phyloP scores from a whole-genome alignment of 1,140 invertebrate species.

The Leptinotarsa texana region DNA sequence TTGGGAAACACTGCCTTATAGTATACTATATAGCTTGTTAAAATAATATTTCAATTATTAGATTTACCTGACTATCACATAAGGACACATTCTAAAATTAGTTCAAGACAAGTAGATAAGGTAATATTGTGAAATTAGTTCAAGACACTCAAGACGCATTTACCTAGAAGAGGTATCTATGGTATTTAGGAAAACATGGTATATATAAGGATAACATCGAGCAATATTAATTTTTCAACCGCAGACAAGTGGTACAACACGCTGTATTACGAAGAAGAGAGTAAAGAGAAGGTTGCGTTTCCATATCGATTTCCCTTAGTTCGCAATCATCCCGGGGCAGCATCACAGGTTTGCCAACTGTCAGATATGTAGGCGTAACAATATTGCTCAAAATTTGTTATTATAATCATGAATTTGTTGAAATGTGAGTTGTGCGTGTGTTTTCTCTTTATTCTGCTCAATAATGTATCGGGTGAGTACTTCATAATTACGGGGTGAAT shows the following conservation, averaged over 20 bases:
- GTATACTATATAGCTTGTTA: too few relatives aligned
- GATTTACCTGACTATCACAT: too few relatives aligned
- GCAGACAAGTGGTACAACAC: neutral
- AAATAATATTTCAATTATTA: too few relatives aligned
- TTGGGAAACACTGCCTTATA: too few relatives aligned
- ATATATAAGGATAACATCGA: neutral
- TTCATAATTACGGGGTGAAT: neutral
- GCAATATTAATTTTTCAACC: neutral
- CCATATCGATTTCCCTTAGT: constrained; percentile 16
- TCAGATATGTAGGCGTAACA: constrained; percentile 25
- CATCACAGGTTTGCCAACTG: constrained; percentile 5
- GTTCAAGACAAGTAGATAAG: too few relatives aligned
- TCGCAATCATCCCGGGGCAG: neutral
- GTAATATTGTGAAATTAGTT: too few relatives aligned
- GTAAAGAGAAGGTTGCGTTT: neutral
- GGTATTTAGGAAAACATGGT: too few relatives aligned
- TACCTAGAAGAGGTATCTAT: too few relatives aligned
- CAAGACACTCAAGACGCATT: too few relatives aligned
- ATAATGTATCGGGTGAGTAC: constrained; percentile 17
- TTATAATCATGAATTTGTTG: constrained; percentile 16
- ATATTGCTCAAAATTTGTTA: neutral
- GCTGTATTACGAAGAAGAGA: neutral
- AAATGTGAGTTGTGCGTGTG: constrained; percentile 19
- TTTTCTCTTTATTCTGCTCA: constrained; percentile 18
- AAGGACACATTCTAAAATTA: too few relatives aligned